A percentile compares a stretch with the other conserved stretches of the same genome.
Conservation (phyloP, 2,888 invertebrate species). For the Drosophila kanekoi region DNA sequence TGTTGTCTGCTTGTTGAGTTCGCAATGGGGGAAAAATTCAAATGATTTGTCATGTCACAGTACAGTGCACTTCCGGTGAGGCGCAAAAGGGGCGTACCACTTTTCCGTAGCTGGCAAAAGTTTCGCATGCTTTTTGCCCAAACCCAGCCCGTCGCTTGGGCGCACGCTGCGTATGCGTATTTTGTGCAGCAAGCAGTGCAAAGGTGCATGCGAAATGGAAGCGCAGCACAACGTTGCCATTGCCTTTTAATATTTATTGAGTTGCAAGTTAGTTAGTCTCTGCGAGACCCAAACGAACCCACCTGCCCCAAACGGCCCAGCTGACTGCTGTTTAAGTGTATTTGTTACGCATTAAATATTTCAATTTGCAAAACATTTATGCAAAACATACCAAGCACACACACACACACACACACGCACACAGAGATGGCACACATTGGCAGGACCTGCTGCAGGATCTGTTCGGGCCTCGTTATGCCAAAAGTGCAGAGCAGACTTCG, state of each 20-base stretch:
- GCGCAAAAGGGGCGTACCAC: slow-evolving; percentile 14
- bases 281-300: background rate
- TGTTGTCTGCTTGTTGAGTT: slow-evolving; percentile 25
- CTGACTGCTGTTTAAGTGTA: slow-evolving; percentile 42
- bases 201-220: slow-evolving; percentile 29
- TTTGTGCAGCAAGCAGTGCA: slow-evolving; percentile 22
- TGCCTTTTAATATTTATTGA: slow-evolving; percentile 77
- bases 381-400: slow-evolving; percentile 45
- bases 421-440: slow-evolving; percentile 2
- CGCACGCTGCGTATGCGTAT: slow-evolving; percentile 51
- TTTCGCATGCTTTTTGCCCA: slow-evolving; percentile 22
- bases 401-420: slow-evolving; percentile 10
- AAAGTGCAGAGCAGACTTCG: slow-evolving; percentile 27
- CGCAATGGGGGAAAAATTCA: slow-evolving; percentile 51
- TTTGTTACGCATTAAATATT: slow-evolving; percentile 74
- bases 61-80: slow-evolving; percentile 59
- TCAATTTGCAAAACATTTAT: slow-evolving; percentile 76
- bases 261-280: slow-evolving; percentile 54
- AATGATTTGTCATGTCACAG: slow-evolving; percentile 75
- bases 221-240: slow-evolving; percentile 18
- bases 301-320: slow-evolving; percentile 1
- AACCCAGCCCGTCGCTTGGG: background rate
- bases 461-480: slow-evolving; percentile 47
- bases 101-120: slow-evolving; percentile 28
- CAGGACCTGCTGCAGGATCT: too few relatives aligned